Evolutionary conservation across 2,797 vertebrate genomes (phyloP).

Genomic region (Dromococcyx pavoninus): DNA sequence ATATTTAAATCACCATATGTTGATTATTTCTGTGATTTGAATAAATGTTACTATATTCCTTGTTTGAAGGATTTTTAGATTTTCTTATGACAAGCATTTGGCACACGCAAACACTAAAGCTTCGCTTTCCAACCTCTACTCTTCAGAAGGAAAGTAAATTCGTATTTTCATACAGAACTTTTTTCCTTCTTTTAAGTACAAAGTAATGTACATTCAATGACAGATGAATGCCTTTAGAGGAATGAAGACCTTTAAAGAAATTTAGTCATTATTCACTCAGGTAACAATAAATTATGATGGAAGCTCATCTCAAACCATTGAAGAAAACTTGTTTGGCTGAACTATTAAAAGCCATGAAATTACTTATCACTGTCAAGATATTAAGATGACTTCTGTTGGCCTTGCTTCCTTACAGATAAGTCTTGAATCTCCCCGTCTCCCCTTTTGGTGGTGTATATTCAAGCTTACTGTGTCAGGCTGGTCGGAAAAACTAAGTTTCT

Average conservation of each 20-base stretch:
- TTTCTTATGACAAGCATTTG: background rate
- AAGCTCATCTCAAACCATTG: background rate
- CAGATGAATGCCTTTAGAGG: background rate
- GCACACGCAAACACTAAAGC: background rate
- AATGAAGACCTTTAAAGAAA: conserved; percentile 5
- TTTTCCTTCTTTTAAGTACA: background rate
- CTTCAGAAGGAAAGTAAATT: background rate
- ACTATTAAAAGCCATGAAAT: conserved; percentile 30
- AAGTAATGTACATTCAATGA: background rate
- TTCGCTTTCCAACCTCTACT: background rate
- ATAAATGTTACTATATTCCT: background rate
- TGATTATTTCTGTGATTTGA: background rate
- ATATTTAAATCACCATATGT: background rate
- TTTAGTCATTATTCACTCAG: background rate
- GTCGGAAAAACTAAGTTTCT: background rate
- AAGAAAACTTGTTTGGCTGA: conserved; percentile 17
- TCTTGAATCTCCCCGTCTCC: background rate
- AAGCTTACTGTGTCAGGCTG: background rate
- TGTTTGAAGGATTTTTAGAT: background rate
- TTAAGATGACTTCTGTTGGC: background rate
- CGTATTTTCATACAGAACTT: background rate
- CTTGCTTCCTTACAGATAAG: background rate
- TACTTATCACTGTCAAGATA: background rate
- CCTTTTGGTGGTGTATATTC: background rate
- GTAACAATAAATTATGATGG: background rate